Conservation (phyloP, 2,888 invertebrate genomes). For the Eupithecia insigniata region DNA sequence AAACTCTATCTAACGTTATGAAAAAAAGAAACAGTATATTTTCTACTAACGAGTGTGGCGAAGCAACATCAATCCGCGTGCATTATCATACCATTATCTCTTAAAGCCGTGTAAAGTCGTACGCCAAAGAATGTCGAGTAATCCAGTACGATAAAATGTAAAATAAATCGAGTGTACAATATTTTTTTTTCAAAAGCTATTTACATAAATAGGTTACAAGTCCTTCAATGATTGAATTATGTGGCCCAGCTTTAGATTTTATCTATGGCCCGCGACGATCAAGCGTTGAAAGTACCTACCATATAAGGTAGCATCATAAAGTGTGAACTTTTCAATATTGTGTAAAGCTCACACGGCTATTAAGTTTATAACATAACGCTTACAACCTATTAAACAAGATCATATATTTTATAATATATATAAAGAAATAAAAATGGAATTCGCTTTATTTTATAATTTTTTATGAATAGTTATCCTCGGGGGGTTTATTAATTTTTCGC, state of each 20-base stretch:
- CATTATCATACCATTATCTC: conserved; percentile 71
- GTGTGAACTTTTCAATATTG: conserved; percentile 35
- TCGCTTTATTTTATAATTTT: conserved; percentile 53
- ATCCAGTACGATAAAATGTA: conserved; percentile 60
- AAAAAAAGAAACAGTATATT: conserved; percentile 52
- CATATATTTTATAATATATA: conserved; percentile 49
- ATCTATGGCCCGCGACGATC: conserved; percentile 24
- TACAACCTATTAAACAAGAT: conserved; percentile 48
- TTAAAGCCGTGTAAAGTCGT: conserved; percentile 63
- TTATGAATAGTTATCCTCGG: conserved; percentile 54
- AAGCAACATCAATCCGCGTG: conserved; percentile 56
- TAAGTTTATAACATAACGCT: conserved; percentile 47
- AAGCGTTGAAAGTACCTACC: conserved; percentile 29
- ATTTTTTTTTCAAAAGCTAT: conserved; percentile 51
- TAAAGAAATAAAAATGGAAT: conserved; percentile 48
- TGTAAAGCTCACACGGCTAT: conserved; percentile 46
- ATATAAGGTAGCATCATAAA: conserved; percentile 40
- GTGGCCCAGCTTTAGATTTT: conserved; percentile 39
- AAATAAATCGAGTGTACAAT: conserved; percentile 52
- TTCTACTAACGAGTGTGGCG: conserved; percentile 53
- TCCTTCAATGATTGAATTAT: conserved; percentile 54
- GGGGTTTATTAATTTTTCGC: conserved; percentile 43
- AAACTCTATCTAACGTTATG: conserved; percentile 29
- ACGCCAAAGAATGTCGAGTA: conserved; percentile 63
- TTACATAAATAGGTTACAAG: conserved; percentile 57